phyloP scores from a whole-genome alignment of 2,113 vertebrate genomes.

The Pterophyllum scalare region DNA sequence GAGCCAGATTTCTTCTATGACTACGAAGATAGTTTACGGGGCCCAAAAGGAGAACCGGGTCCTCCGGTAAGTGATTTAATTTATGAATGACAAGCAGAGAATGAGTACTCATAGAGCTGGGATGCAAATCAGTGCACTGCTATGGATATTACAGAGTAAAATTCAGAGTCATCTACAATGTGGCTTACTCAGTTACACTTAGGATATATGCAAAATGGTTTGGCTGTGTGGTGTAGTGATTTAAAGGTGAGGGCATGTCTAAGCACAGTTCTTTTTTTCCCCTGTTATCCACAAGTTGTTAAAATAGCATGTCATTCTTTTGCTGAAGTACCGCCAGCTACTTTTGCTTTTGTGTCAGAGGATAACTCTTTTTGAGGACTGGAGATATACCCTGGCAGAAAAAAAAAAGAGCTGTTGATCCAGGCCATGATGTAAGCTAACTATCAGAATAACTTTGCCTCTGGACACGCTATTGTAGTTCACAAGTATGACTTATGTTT shows the following conservation, averaged over 20 bases:
- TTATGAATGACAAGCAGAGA: slow-evolving; percentile 8
- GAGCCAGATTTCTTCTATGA: slow-evolving; percentile 87
- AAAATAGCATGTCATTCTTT: slow-evolving; percentile 59
- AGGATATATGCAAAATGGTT: slow-evolving; percentile 50
- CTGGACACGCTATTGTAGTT: slow-evolving; percentile 10
- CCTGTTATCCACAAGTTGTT: slow-evolving; percentile 71
- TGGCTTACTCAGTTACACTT: slow-evolving; percentile 39
- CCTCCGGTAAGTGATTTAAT: slow-evolving; percentile 86
- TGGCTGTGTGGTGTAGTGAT: slow-evolving; percentile 53
- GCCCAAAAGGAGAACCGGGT: slow-evolving; percentile 94
- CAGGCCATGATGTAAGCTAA: slow-evolving; percentile 17
- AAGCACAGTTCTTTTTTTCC: slow-evolving; percentile 45
- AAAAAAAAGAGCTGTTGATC: slow-evolving; percentile 4
- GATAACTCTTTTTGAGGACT: slow-evolving; percentile 30
- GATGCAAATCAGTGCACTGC: slow-evolving; percentile 36
- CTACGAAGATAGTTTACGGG: slow-evolving; percentile 82
- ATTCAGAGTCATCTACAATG: slow-evolving; percentile 26
- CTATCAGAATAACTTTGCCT: slow-evolving; percentile 33
- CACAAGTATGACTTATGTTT: slow-evolving; percentile 23
- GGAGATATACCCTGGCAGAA: slow-evolving; percentile 5
- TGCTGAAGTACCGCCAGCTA: slow-evolving; percentile 52
- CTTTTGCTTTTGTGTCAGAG: slow-evolving; percentile 31
- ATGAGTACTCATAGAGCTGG: neutral
- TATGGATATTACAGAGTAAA: slow-evolving; percentile 42
- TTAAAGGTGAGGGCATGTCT: slow-evolving; percentile 62